Evolutionary conservation across 2,113 vertebrate species (phyloP).

Genomic region (Panurus biarmicus): DNA sequence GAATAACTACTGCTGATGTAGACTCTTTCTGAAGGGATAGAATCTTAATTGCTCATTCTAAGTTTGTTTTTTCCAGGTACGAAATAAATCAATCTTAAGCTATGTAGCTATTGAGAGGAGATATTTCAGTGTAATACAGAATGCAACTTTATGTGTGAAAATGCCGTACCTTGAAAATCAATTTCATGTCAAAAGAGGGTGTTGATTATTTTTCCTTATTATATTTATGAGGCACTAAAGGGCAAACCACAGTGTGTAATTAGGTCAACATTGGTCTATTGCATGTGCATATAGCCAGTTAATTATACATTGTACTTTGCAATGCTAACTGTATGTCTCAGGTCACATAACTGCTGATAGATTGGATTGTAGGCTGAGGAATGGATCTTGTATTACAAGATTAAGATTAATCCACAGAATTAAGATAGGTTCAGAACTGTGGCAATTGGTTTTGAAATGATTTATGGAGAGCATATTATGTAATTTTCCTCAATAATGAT

Average conservation of each 20-base stretch:
- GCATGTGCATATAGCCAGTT: background rate
- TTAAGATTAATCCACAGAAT: conserved; percentile 16
- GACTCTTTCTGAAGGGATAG: background rate
- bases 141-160: conserved; percentile 5
- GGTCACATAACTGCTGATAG: background rate
- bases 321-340: background rate
- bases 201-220: conserved; percentile 31
- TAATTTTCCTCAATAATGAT: background rate
- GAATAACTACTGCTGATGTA: background rate
- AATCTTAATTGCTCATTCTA: background rate
- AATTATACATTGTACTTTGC: background rate
- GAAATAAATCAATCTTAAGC: conserved; percentile 41
- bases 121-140: background rate
- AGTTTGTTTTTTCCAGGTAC: conserved; percentile 26
- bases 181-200: conserved; percentile 20
- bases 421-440: background rate
- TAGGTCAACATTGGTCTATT: background rate
- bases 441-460: conserved; percentile 9
- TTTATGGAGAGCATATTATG: background rate
- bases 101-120: conserved; percentile 1
- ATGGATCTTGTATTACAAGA: background rate
- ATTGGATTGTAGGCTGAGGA: background rate
- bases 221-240: conserved; percentile 22
- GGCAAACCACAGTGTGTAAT: background rate
- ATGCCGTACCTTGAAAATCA: conserved; percentile 36